These are phyloP conservation scores for Epistrophella euchroma DNA, from an alignment of 2,888 invertebrate genomes.

Conservation along the genomic window DNA sequence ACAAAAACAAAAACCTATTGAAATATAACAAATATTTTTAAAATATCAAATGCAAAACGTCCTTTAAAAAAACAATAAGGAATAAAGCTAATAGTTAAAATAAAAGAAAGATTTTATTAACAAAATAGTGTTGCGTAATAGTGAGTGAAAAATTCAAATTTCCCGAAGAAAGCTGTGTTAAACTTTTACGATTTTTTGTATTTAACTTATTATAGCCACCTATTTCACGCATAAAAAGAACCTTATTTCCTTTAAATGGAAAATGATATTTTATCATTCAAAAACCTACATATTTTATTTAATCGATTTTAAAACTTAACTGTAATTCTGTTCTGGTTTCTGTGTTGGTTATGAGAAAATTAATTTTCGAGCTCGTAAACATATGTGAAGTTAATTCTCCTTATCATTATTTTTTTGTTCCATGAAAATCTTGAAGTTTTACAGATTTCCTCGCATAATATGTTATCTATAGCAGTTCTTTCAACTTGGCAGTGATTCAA, in stretches of 20 bases:
- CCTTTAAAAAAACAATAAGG: too few species aligned
- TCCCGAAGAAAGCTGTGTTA: background rate
- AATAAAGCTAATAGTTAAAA: background rate
- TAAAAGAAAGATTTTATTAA: background rate
- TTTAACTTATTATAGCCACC: background rate
- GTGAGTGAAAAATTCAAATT: constrained; percentile 29
- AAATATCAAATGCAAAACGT: too few species aligned
- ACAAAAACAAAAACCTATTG: too few species aligned
- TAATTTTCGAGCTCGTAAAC: background rate
- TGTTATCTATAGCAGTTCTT: too few species aligned
- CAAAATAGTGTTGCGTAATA: constrained; percentile 49
- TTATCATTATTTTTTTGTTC: background rate
- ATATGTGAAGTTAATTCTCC: background rate
- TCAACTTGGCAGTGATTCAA: constrained; percentile 61
- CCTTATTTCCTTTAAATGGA: background rate
- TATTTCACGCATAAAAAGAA: too few species aligned
- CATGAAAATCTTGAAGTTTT: constrained; percentile 1
- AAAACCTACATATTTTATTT: background rate
- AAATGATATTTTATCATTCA: background rate
- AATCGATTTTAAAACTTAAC: background rate
- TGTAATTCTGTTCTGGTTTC: background rate
- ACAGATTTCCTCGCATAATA: background rate
- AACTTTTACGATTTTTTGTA: background rate
- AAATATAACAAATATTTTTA: background rate
- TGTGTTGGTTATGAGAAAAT: background rate